Percentiles rank a stretch among this genome's conserved stretches.
Evolutionary conservation across 2,888 invertebrate species (phyloP).

Genomic region (Lycocerus yunnanus): DNA sequence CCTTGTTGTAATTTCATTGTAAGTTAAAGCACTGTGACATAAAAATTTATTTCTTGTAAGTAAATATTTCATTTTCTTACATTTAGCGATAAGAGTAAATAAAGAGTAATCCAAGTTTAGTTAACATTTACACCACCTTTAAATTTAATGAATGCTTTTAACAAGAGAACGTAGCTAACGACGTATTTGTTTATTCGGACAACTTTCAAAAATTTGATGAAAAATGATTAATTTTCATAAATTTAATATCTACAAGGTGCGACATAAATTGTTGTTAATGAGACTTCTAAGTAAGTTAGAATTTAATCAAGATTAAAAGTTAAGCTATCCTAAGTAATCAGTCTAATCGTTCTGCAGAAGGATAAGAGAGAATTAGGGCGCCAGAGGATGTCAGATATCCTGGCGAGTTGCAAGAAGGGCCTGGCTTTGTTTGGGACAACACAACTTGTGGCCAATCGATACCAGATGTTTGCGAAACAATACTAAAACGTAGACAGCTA

Average conservation of each 20-base stretch:
- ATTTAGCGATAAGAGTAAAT: background rate
- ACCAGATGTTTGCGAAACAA: slow-evolving; percentile 31
- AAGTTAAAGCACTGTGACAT: background rate
- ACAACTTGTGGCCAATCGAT: slow-evolving; percentile 26
- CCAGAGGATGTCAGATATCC: slow-evolving; percentile 31
- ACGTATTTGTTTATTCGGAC: background rate
- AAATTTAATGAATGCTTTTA: background rate
- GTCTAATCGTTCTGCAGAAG: slow-evolving; percentile 31
- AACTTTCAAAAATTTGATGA: background rate
- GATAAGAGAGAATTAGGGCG: slow-evolving; percentile 31
- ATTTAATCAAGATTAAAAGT: slow-evolving; percentile 41
- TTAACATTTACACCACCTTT: background rate
- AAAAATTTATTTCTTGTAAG: background rate
- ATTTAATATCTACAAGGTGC: slow-evolving; percentile 21
- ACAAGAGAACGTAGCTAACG: background rate
- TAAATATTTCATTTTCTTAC: background rate
- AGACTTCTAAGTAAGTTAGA: slow-evolving; percentile 26
- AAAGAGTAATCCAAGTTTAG: background rate
- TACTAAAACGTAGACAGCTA: slow-evolving; percentile 28
- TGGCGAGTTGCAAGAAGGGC: slow-evolving; percentile 25
- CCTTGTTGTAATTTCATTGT: background rate
- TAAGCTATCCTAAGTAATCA: slow-evolving; percentile 39
- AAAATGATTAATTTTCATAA: slow-evolving; percentile 8
- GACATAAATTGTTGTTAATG: slow-evolving; percentile 28
- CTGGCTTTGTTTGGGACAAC: slow-evolving; percentile 27